A percentile compares a stretch with the other conserved stretches of the same genome.
phyloP scores from a whole-genome alignment of 2,888 invertebrate species.

The Nesidiocoris tenuis region DNA sequence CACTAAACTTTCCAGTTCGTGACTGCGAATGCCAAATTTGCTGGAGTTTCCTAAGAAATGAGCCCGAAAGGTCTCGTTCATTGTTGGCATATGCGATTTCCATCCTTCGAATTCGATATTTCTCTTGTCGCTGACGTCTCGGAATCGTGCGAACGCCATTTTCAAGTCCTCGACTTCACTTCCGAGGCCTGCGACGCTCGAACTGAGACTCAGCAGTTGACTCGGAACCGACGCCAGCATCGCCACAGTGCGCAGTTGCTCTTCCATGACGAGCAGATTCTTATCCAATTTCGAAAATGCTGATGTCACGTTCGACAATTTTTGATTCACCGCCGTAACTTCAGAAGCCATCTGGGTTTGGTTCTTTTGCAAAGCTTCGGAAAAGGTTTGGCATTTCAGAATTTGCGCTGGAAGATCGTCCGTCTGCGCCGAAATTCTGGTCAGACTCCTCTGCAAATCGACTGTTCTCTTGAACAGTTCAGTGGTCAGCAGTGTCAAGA shows the following conservation, averaged over 20 bases:
- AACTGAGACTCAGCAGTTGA: slow-evolving; percentile 12
- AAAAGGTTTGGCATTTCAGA: neutral
- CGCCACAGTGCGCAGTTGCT: neutral
- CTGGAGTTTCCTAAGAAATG: neutral
- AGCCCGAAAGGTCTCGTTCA: neutral
- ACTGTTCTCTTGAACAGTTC: slow-evolving; percentile 32
- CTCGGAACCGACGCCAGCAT: neutral
- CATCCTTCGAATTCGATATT: neutral
- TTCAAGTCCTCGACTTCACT: slow-evolving; percentile 29
- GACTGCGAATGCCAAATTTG: no score
- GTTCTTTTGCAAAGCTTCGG: slow-evolving; percentile 13
- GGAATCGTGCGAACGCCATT: neutral
- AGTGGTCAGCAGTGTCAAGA: slow-evolving; percentile 6
- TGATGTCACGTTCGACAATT: slow-evolving; percentile 3
- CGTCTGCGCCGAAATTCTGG: slow-evolving; percentile 6
- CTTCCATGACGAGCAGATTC: neutral
- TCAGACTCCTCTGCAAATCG: slow-evolving; percentile 3
- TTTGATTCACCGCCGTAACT: neutral
- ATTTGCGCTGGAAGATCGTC: slow-evolving; percentile 1
- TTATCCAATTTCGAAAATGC: neutral
- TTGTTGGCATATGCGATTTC: neutral
- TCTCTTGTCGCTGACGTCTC: slow-evolving; percentile 9
- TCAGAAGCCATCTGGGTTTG: neutral
- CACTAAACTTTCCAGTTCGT: neutral
- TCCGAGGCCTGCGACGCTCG: slow-evolving; percentile 16